These are phyloP conservation scores for Patella ulyssiponensis DNA, from an alignment of 2,888 invertebrate genomes.

Conservation along the genomic window DNA sequence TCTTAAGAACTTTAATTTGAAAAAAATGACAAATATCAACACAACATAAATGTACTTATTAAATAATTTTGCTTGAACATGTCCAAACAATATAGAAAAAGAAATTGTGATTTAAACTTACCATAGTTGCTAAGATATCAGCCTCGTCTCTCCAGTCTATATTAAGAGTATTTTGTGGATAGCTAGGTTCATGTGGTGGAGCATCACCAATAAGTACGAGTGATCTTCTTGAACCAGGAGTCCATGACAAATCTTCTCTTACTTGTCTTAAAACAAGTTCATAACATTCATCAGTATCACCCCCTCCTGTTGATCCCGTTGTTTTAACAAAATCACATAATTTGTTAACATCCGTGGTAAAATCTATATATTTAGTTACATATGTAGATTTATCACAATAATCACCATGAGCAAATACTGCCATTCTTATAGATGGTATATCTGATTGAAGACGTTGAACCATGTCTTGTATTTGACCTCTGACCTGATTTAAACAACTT, in stretches of 20 bases:
- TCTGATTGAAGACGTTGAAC: constrained; percentile 65
- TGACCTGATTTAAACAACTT: constrained; percentile 50
- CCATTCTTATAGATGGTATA: constrained; percentile 63
- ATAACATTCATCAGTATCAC: constrained; percentile 67
- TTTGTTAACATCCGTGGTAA: constrained; percentile 46
- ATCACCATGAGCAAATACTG: constrained; percentile 68
- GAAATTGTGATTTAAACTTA: constrained; percentile 23
- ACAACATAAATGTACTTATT: too few species aligned
- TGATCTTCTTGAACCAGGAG: constrained; percentile 59
- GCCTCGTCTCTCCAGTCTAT: constrained; percentile 63
- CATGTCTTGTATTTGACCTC: constrained; percentile 58
- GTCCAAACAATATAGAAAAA: background rate
- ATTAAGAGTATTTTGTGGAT: constrained; percentile 49
- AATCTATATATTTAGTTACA: constrained; percentile 59
- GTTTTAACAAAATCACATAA: constrained; percentile 55
- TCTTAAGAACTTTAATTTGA: too few species aligned
- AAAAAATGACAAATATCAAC: too few species aligned
- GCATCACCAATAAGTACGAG: constrained; percentile 69
- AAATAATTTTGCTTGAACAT: too few species aligned
- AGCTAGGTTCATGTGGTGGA: constrained; percentile 59
- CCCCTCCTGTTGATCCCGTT: constrained; percentile 58
- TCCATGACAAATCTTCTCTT: constrained; percentile 62
- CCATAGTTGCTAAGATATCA: constrained; percentile 43
- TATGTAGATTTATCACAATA: constrained; percentile 61
- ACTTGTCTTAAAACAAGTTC: constrained; percentile 66